Percentiles rank a stretch among this genome's conserved stretches.
phyloP scores from a whole-genome alignment of 2,113 vertebrate species.

The Parotia lawesii region DNA sequence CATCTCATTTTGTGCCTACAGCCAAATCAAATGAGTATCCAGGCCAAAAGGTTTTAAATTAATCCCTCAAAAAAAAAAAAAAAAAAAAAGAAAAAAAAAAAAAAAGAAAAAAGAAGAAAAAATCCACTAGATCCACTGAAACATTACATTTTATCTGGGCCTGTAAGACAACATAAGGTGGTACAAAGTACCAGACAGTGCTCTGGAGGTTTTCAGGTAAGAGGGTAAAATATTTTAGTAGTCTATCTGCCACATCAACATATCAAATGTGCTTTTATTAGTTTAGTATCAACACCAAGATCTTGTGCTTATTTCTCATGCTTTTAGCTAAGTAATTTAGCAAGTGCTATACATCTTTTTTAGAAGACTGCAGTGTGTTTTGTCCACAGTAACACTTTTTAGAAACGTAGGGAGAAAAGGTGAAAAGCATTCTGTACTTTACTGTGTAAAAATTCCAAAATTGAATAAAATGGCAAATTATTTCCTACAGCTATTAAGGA shows the following conservation, averaged over 20 bases:
- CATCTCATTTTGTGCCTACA: neutral
- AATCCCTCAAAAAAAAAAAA: neutral
- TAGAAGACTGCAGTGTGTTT: neutral
- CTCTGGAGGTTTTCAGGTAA: neutral
- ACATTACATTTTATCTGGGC: neutral
- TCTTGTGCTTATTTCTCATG: neutral
- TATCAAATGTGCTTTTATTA: neutral
- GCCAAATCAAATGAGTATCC: conserved; percentile 2
- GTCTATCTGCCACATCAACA: neutral
- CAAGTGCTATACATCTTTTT: neutral
- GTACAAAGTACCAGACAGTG: fast-evolving
- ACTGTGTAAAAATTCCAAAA: neutral
- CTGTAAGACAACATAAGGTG: neutral
- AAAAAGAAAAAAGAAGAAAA: neutral
- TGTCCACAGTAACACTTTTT: neutral
- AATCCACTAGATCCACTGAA: neutral
- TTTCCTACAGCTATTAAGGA: neutral
- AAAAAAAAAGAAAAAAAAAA: no score
- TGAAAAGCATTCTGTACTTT: neutral
- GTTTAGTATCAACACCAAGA: neutral
- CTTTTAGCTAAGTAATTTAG: neutral
- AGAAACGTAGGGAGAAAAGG: neutral
- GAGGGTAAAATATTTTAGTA: neutral
- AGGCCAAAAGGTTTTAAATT: conserved; percentile 31
- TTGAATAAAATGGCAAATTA: neutral